Evolutionary conservation across 2,797 vertebrate species (phyloP).

Genomic region (Galagoides demidoff): DNA sequence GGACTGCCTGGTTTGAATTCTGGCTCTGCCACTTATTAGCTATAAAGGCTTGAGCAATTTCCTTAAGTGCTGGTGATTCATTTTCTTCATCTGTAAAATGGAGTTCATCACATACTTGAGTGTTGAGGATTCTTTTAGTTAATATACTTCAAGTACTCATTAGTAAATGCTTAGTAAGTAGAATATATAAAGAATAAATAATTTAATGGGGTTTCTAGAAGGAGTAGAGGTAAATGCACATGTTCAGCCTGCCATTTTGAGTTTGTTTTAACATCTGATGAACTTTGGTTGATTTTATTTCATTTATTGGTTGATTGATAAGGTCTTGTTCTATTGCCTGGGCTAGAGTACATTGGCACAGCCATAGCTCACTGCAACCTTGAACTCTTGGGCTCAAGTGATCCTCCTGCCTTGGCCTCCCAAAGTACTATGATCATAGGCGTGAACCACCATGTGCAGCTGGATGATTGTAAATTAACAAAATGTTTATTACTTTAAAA

Average conservation of each 20-base stretch:
- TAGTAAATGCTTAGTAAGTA: constrained; percentile 6
- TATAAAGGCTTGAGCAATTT: not conserved
- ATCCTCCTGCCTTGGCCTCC: not conserved
- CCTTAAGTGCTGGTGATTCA: not conserved
- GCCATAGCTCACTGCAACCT: not conserved
- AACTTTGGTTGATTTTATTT: constrained; percentile 34
- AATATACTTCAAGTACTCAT: not conserved
- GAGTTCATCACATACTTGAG: not conserved
- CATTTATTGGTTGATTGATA: not conserved
- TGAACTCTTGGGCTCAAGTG: not conserved
- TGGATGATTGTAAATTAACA: not conserved
- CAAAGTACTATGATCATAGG: not conserved
- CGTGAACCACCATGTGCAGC: not conserved
- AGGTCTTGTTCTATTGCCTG: not conserved
- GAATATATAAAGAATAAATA: not conserved
- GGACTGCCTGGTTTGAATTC: not conserved
- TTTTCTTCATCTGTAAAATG: constrained; percentile 4
- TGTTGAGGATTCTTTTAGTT: constrained; percentile 35
- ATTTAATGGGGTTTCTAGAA: not conserved
- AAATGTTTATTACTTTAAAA: not conserved
- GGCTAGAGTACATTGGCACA: not conserved
- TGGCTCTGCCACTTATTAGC: not conserved
- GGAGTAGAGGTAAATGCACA: not conserved
- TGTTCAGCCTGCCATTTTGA: constrained; percentile 16
- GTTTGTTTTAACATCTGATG: constrained; percentile 32